Conservation (phyloP, 2,888 invertebrate genomes). For the Lochmaea capreae region DNA sequence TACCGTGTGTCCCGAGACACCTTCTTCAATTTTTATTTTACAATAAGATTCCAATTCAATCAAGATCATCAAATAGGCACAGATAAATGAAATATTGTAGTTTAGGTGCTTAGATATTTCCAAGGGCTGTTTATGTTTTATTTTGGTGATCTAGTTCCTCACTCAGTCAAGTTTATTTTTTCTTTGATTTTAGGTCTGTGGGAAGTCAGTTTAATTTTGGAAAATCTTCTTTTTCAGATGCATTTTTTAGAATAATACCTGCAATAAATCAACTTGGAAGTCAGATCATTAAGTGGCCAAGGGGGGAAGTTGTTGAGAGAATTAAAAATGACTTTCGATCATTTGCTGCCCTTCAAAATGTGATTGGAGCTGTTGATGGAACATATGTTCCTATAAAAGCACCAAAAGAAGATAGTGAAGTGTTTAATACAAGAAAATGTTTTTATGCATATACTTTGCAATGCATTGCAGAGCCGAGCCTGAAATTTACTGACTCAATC, state of each 20-base stretch:
- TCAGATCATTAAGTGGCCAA: not conserved
- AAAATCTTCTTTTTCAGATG: not conserved
- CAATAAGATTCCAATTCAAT: not conserved
- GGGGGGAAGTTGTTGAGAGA: not conserved
- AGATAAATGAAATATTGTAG: not conserved
- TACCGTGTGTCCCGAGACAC: too few relatives aligned
- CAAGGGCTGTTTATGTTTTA: not conserved
- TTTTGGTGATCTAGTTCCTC: not conserved
- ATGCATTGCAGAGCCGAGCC: constrained; percentile 43
- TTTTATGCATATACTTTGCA: constrained; percentile 48
- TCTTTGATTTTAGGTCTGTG: not conserved
- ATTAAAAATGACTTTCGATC: not conserved
- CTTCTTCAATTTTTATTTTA: not conserved
- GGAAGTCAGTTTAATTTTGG: not conserved
- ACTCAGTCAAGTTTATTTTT: not conserved
- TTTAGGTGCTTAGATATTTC: not conserved
- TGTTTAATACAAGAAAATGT: constrained; percentile 48
- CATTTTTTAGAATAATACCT: not conserved
- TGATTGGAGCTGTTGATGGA: constrained; percentile 47
- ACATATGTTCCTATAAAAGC: constrained; percentile 50
- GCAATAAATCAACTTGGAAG: not conserved
- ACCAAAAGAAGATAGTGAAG: constrained; percentile 43
- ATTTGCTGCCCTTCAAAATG: not conserved
- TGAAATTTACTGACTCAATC: constrained; percentile 47
- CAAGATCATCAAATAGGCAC: too few relatives aligned